Evolutionary conservation across 2,113 vertebrate species (phyloP).

Genomic region (Vanacampus margaritifer): DNA sequence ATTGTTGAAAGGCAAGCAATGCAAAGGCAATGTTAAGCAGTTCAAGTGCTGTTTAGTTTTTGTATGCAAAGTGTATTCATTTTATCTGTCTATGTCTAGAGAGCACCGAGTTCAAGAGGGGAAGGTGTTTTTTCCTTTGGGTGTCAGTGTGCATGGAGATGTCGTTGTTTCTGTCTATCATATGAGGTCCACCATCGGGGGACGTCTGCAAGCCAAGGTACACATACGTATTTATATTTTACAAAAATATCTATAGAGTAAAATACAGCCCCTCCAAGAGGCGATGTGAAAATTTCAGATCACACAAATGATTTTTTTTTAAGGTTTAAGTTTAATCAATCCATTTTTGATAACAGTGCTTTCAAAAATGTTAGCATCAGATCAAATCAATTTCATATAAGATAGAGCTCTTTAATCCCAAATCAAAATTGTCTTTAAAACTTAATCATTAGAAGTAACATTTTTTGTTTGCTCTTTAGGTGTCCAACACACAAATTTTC

Average conservation of each 20-base stretch:
- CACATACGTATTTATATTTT: not conserved
- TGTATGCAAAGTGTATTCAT: not conserved
- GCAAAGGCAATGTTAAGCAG: not conserved
- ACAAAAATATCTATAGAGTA: too few species aligned
- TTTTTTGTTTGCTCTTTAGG: constrained; percentile 66
- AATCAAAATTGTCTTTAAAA: not conserved
- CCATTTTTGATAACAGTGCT: not conserved
- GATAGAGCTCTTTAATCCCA: not conserved
- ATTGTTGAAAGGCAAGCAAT: not conserved
- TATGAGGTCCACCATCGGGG: constrained; percentile 93
- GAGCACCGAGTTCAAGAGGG: constrained; percentile 93
- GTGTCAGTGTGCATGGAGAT: constrained; percentile 90
- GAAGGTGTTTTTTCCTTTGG: constrained; percentile 88
- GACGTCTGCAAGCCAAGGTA: constrained; percentile 96
- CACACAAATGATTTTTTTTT: too few species aligned
- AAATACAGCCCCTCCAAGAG: not conserved
- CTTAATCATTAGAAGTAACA: not conserved
- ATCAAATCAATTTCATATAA: not conserved
- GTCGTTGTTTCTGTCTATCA: constrained; percentile 91
- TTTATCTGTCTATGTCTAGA: constrained; percentile 64
- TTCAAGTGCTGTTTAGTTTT: not conserved
- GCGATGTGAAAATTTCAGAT: not conserved
- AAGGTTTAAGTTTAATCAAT: not conserved
- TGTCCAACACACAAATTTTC: constrained; percentile 97
- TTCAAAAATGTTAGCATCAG: not conserved